Evolutionary conservation across 2,888 invertebrate species (phyloP).

Genomic region (Epicampocera succincta): DNA sequence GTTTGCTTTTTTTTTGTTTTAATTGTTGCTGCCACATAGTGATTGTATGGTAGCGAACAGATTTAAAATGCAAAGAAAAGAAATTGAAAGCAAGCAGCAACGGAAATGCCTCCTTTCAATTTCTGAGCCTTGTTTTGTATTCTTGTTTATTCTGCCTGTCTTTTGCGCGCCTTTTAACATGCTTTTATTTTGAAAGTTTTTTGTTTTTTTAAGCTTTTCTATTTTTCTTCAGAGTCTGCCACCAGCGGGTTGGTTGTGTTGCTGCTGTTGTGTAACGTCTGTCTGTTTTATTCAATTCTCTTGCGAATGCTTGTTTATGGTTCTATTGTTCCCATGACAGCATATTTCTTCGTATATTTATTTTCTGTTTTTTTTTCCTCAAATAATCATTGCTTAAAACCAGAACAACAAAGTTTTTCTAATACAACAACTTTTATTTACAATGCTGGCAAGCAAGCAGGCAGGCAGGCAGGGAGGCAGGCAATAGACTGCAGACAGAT

Average conservation of each 20-base stretch:
- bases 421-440: slow-evolving; percentile 26
- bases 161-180: slow-evolving; percentile 60
- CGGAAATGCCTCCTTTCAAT: slow-evolving; percentile 60
- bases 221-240: slow-evolving; percentile 5
- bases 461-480: slow-evolving; percentile 9
- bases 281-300: slow-evolving; percentile 54
- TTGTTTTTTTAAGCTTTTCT: slow-evolving; percentile 1
- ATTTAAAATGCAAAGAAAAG: slow-evolving; percentile 35
- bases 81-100: slow-evolving; percentile 15
- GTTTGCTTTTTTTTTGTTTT: slow-evolving; percentile 5
- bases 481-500: slow-evolving; percentile 16
- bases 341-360: slow-evolving; percentile 27
- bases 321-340: slow-evolving; percentile 65
- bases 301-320: slow-evolving; percentile 62
- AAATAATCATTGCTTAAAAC: slow-evolving; percentile 29
- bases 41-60: slow-evolving; percentile 29
- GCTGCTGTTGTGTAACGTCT: slow-evolving; percentile 50
- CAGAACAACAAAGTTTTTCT: slow-evolving; percentile 30
- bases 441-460: slow-evolving; percentile 10
- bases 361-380: background rate
- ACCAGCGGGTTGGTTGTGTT: slow-evolving; percentile 19
- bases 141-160: slow-evolving; percentile 60
- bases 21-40: slow-evolving; percentile 34
- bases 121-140: slow-evolving; percentile 48
- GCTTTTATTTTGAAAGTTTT: slow-evolving; percentile 11